These are phyloP conservation scores for Diachrysia chrysitis DNA, from an alignment of 2,888 invertebrate species.

Conservation along the genomic window DNA sequence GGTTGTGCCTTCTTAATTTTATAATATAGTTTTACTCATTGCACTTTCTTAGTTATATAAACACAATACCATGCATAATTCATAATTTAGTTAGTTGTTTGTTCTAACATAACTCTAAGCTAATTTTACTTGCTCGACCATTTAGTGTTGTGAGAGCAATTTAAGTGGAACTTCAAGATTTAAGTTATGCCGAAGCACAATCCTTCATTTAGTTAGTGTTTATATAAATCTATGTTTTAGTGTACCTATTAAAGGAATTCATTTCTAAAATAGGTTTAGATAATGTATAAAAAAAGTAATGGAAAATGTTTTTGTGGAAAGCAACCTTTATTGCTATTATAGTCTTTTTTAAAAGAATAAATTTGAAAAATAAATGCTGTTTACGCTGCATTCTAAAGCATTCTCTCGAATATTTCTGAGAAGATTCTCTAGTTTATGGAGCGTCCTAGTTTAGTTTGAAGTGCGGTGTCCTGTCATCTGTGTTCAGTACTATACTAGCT, in stretches of 20 bases:
- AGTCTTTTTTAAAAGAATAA: background rate
- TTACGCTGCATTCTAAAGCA: background rate
- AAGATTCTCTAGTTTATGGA: slow-evolving; percentile 36
- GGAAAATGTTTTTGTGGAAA: background rate
- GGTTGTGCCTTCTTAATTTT: background rate
- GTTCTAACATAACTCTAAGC: background rate
- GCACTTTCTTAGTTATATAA: background rate
- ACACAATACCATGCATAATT: background rate
- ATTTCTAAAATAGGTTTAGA: background rate
- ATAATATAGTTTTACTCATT: background rate
- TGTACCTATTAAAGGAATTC: background rate
- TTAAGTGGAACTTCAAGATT: background rate
- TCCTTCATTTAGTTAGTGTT: background rate
- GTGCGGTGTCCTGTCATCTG: slow-evolving; percentile 9
- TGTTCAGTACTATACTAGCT: background rate
- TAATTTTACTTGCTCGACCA: background rate
- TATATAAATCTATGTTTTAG: background rate
- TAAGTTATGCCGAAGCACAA: slow-evolving; percentile 7
- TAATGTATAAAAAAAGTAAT: background rate
- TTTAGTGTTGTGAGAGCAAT: background rate
- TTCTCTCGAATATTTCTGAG: slow-evolving; percentile 18
- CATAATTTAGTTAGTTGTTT: background rate
- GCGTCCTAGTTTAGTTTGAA: slow-evolving; percentile 37
- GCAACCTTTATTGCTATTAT: background rate
- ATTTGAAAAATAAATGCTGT: background rate